Evolutionary conservation across 1,140 invertebrate species (phyloP).

Genomic region (Ceratina calcarata): DNA sequence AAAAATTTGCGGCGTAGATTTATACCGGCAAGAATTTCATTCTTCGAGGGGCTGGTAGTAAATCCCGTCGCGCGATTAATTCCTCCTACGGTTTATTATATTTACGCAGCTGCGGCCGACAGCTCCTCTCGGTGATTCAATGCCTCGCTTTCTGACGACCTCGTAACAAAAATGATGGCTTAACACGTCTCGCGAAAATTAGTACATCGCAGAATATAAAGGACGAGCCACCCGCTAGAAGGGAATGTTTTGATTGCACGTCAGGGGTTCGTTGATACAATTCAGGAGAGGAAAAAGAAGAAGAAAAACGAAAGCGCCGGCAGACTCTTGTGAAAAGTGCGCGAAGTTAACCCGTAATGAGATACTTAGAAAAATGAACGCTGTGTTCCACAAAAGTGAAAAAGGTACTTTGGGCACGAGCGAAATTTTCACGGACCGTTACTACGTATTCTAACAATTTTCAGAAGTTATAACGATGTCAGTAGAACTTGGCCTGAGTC

Average conservation of each 20-base stretch:
- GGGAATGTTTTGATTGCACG: neutral
- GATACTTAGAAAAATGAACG: conserved; percentile 10
- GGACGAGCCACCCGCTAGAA: no score
- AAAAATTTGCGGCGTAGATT: conserved; percentile 2
- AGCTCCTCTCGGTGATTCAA: neutral
- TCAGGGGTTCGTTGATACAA: neutral
- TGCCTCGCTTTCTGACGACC: no score
- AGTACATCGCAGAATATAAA: neutral
- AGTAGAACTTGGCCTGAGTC: neutral
- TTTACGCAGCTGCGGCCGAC: neutral
- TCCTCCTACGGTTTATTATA: neutral
- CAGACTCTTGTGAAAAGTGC: neutral
- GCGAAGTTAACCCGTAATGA: conserved; percentile 31
- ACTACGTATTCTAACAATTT: conserved; percentile 12
- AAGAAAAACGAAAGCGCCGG: neutral
- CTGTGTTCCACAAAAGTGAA: neutral
- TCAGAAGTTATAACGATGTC: conserved; percentile 9
- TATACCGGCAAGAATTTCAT: neutral
- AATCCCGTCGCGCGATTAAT: neutral
- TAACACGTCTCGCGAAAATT: neutral
- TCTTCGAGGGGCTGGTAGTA: neutral
- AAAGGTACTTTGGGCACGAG: neutral
- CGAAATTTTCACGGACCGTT: conserved; percentile 1
- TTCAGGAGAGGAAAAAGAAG: neutral
- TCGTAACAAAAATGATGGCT: neutral